phyloP scores from a whole-genome alignment of 1,140 invertebrate species.

The Macrosteles quadrilineatus region DNA sequence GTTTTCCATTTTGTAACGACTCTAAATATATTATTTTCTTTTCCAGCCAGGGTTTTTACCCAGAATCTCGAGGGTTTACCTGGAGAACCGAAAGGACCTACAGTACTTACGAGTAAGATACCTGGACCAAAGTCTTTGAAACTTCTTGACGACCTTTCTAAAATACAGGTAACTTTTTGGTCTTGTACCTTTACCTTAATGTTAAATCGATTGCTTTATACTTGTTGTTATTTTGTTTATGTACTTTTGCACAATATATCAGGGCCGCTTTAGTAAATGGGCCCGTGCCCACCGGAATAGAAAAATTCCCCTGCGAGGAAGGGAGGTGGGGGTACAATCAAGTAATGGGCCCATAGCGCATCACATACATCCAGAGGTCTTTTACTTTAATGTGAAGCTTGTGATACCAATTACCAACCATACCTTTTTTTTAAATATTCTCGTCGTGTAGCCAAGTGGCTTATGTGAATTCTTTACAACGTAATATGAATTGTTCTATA shows the following conservation, averaged over 20 bases:
- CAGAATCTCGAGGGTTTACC: slow-evolving; percentile 11
- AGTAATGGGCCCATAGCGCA: not conserved
- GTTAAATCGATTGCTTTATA: not conserved
- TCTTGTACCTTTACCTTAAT: slow-evolving; percentile 25
- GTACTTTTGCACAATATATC: not conserved
- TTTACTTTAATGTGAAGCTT: too few species aligned
- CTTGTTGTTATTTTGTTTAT: not conserved
- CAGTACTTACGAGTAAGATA: slow-evolving; percentile 58
- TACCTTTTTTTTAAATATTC: too few species aligned
- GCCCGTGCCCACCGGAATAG: not conserved
- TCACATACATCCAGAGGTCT: too few species aligned
- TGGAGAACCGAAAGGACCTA: slow-evolving; percentile 60
- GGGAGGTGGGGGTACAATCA: not conserved
- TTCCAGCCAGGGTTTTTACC: slow-evolving; percentile 7
- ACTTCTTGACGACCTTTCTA: slow-evolving; percentile 59
- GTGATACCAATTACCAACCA: too few species aligned
- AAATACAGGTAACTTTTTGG: slow-evolving; percentile 51
- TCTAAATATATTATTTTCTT: not conserved
- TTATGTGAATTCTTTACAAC: too few species aligned
- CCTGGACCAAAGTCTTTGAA: slow-evolving; percentile 66
- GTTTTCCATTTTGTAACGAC: not conserved
- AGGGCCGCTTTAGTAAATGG: not conserved
- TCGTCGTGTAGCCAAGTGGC: too few species aligned
- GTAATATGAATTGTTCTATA: too few species aligned
- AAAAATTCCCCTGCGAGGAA: too few species aligned